A percentile compares a stretch with the other conserved stretches of the same genome.
These are phyloP conservation scores for Scartelaos histophorus DNA, from an alignment of 2,113 vertebrate species.

Conservation along the genomic window DNA sequence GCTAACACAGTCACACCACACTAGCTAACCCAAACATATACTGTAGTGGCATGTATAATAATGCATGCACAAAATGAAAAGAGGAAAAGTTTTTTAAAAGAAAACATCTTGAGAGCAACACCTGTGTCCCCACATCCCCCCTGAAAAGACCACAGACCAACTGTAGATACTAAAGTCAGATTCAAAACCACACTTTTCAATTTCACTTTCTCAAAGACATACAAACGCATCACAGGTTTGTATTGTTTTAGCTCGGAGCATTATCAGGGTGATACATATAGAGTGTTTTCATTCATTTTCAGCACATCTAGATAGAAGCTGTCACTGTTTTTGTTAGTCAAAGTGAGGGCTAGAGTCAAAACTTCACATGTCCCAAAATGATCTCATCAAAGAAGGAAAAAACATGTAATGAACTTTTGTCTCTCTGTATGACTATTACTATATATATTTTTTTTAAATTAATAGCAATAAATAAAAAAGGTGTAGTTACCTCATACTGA, in stretches of 20 bases:
- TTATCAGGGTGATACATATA: conserved; percentile 6
- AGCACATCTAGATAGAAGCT: neutral
- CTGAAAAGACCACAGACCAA: conserved; percentile 41
- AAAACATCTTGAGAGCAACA: conserved; percentile 43
- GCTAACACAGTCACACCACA: conserved; percentile 47
- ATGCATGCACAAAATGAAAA: conserved; percentile 33
- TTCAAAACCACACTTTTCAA: conserved; percentile 40
- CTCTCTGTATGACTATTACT: neutral
- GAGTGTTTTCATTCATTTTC: conserved; percentile 3
- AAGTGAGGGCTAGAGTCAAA: neutral
- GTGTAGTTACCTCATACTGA: neutral
- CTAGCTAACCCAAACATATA: conserved; percentile 40
- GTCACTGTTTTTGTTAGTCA: neutral
- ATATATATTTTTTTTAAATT: neutral
- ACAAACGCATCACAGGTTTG: conserved; percentile 17
- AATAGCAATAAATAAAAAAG: neutral
- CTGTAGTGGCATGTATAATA: conserved; percentile 18
- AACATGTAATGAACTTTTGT: neutral
- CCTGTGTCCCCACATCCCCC: conserved; percentile 49
- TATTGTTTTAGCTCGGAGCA: conserved; percentile 1
- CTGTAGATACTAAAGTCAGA: conserved; percentile 26
- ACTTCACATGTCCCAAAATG: neutral
- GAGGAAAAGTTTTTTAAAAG: conserved; percentile 18
- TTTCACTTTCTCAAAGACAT: conserved; percentile 9
- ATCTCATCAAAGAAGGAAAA: neutral